These are phyloP conservation scores for Halcyon senegalensis DNA, from an alignment of 2,113 vertebrate genomes.

Conservation along the genomic window DNA sequence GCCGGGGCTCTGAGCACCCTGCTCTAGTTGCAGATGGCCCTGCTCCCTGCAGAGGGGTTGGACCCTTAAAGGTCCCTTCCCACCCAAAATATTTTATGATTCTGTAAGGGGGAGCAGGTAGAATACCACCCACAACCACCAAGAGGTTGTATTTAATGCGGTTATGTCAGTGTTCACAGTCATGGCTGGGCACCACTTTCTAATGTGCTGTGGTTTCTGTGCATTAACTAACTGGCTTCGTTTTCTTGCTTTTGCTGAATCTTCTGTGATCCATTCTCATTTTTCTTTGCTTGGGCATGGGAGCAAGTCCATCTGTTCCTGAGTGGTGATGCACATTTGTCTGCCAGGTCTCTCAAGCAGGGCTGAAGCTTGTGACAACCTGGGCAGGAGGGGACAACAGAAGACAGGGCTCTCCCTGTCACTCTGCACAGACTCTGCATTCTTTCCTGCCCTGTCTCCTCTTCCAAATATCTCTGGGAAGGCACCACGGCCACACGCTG, in stretches of 20 bases:
- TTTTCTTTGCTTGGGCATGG: neutral
- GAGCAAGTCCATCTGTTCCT: neutral
- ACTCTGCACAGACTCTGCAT: neutral
- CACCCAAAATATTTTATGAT: neutral
- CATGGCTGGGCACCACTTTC: neutral
- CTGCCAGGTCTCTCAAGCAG: neutral
- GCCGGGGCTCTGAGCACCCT: no score
- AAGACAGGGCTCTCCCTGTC: accelerated
- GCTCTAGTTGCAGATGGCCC: no score
- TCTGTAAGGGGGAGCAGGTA: neutral
- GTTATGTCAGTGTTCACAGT: neutral
- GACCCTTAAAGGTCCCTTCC: neutral
- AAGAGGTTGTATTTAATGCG: neutral
- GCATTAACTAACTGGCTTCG: neutral
- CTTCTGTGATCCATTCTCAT: neutral
- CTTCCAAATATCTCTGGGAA: neutral
- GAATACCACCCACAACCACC: neutral
- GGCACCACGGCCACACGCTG: accelerated
- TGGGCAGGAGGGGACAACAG: neutral
- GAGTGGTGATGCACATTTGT: neutral
- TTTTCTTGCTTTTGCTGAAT: neutral
- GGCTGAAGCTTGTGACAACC: neutral
- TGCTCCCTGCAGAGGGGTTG: neutral
- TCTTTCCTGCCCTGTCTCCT: neutral
- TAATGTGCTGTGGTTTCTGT: neutral